Evolutionary conservation across 2,113 vertebrate genomes (phyloP), one percentile per base, ranked within the genome.

Genomic region (Albula glossodonta): DNA sequence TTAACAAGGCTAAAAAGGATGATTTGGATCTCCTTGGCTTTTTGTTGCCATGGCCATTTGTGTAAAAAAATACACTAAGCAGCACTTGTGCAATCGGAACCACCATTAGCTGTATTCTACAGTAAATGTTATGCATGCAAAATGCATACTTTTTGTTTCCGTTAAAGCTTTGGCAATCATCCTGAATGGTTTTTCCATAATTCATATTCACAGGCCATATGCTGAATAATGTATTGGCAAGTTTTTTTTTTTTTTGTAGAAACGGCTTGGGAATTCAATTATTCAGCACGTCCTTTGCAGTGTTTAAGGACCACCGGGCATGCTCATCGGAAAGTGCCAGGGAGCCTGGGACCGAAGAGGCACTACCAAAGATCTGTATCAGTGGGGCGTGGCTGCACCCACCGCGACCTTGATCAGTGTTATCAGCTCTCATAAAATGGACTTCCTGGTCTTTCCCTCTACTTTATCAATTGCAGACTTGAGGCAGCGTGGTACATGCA

Each of bases 1-100:
- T 87, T 84, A 87, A 83, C 74, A 85, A 52, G 81, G 63, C 57
- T 49, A 49, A 81, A 19, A 17, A 10, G 78, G 12, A 49, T n/a
- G 5, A 51, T 85, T 85, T 80, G 17, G 41, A 22, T 19, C 11
- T n/a, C n/a, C 66, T 25, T 84, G n/a, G 52, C 17, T 22, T 79
- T 17, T 50, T 2, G 3, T n/a, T 51, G 8, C 52, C 53, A 52
- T 17, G 56, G 12, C 10, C 48, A 51, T 80, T 80, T 50, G 15
- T 80, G 12, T 10, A 51, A 3, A 80, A 48, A 80, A 31, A 11
- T 17, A 6, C 70, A 9, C 70, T 74, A 74, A 74, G 70, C 25
- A 80, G 17, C 51, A 17, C 3, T 80, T 80, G 79, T 15, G 17
- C 79, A 22, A 22, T 80, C 11, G 4, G 50, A 7, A 25, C 19